phyloP scores from a whole-genome alignment of 64 coral and sea anemone genomes.

The Hydrozoanthus tunicans region DNA sequence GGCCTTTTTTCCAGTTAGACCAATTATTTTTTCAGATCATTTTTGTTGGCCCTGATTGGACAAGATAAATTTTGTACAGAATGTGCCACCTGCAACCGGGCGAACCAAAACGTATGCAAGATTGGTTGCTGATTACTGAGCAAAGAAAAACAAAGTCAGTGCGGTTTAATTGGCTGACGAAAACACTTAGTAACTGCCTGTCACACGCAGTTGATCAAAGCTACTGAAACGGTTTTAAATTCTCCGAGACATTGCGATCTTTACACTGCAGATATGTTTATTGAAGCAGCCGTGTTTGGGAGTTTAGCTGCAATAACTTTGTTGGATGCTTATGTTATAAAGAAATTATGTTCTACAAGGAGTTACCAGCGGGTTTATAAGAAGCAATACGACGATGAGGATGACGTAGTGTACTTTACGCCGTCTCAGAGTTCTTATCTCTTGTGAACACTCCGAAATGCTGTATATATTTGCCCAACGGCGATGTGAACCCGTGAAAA shows the following conservation, averaged over 20 bases:
- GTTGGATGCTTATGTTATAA: constrained; percentile 38
- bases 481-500: not conserved
- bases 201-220: not conserved
- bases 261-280: constrained; percentile 7
- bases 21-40: not conserved
- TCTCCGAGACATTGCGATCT: not conserved
- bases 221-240: not conserved
- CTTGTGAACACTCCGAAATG: not conserved
- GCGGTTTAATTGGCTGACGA: no score
- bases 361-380: constrained; percentile 52
- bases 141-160: no score
- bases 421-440: constrained; percentile 38
- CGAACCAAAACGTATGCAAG: not conserved
- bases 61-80: not conserved
- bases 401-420: constrained; percentile 12
- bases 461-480: not conserved
- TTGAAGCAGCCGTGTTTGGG: constrained; percentile 4
- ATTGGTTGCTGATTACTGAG: no score
- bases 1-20: not conserved
- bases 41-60: not conserved
- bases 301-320: constrained; percentile 21
- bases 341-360: constrained; percentile 45
- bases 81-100: constrained; percentile 1
- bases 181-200: no score
- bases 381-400: constrained; percentile 24